phyloP scores from a whole-genome alignment of 2,888 invertebrate genomes.

The Dicranocentrus wangi region DNA sequence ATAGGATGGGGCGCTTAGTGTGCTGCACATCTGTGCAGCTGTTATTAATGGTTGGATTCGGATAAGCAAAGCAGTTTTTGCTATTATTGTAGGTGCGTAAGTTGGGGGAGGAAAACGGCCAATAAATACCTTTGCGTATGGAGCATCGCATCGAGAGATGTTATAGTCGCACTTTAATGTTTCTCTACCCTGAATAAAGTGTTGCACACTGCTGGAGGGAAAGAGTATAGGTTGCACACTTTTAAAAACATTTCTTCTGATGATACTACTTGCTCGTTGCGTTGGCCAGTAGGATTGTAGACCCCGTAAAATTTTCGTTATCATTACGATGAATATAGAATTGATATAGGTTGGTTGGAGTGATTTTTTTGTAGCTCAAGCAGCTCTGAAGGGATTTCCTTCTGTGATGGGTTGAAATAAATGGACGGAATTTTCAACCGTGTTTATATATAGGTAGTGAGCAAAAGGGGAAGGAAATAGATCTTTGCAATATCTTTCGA shows the following conservation, averaged over 20 bases:
- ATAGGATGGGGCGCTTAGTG: neutral
- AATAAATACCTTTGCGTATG: slow-evolving; percentile 47
- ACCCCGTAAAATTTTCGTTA: slow-evolving; percentile 18
- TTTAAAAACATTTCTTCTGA: slow-evolving; percentile 1
- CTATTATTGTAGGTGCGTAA: slow-evolving; percentile 56
- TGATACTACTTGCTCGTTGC: neutral
- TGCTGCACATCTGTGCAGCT: slow-evolving; percentile 61
- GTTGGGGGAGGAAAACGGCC: slow-evolving; percentile 52
- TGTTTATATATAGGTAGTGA: slow-evolving; percentile 27
- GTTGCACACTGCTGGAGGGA: too few relatives aligned
- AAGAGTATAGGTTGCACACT: neutral
- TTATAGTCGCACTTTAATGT: neutral
- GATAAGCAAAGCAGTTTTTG: slow-evolving; percentile 48
- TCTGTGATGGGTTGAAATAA: slow-evolving; percentile 51
- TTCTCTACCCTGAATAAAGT: too few relatives aligned
- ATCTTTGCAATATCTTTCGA: slow-evolving; percentile 31
- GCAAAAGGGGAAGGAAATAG: slow-evolving; percentile 18
- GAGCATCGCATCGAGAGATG: neutral
- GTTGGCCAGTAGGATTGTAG: neutral
- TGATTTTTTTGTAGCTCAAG: neutral
- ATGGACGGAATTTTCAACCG: slow-evolving; percentile 41
- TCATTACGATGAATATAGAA: slow-evolving; percentile 21
- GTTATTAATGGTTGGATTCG: slow-evolving; percentile 62
- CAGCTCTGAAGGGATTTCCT: slow-evolving; percentile 36
- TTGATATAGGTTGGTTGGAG: slow-evolving; percentile 20